Evolutionary conservation across 2,888 invertebrate species (phyloP).

Genomic region (Phalera bucephala): DNA sequence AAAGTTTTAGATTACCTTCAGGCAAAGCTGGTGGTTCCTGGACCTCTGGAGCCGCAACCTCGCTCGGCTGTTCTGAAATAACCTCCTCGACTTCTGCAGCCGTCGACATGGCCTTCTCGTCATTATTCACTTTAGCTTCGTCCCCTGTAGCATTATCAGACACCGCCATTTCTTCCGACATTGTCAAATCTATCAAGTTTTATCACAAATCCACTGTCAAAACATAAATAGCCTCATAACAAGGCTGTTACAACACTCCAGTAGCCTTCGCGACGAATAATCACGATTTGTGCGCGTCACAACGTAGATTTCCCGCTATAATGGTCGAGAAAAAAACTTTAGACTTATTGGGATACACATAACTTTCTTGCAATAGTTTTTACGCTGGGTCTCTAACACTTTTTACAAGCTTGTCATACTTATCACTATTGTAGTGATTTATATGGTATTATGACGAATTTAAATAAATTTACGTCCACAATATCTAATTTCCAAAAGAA

Average conservation of each 20-base stretch:
- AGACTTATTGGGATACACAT: slow-evolving; percentile 35
- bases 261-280: slow-evolving; percentile 57
- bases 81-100: slow-evolving; percentile 38
- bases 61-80: slow-evolving; percentile 33
- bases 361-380: slow-evolving; percentile 28
- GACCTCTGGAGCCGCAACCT: slow-evolving; percentile 29
- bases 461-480: slow-evolving; percentile 47
- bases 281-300: slow-evolving; percentile 72
- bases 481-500: slow-evolving; percentile 45
- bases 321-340: slow-evolving; percentile 53
- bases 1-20: slow-evolving; percentile 56
- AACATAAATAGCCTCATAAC: slow-evolving; percentile 68
- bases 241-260: slow-evolving; percentile 61
- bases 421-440: slow-evolving; percentile 15
- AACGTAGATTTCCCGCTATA: slow-evolving; percentile 78
- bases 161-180: slow-evolving; percentile 80
- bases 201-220: slow-evolving; percentile 62
- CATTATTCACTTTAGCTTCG: slow-evolving; percentile 52
- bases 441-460: slow-evolving; percentile 27
- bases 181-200: slow-evolving; percentile 68
- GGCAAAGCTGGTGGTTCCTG: slow-evolving; percentile 33
- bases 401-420: slow-evolving; percentile 5
- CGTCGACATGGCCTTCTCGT: slow-evolving; percentile 44
- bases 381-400: slow-evolving; percentile 8
- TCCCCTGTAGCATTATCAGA: slow-evolving; percentile 67